Percentiles rank a stretch among this genome's conserved stretches.
phyloP scores from a whole-genome alignment of 1,140 invertebrate species.

The Macrostomum lignano region DNA sequence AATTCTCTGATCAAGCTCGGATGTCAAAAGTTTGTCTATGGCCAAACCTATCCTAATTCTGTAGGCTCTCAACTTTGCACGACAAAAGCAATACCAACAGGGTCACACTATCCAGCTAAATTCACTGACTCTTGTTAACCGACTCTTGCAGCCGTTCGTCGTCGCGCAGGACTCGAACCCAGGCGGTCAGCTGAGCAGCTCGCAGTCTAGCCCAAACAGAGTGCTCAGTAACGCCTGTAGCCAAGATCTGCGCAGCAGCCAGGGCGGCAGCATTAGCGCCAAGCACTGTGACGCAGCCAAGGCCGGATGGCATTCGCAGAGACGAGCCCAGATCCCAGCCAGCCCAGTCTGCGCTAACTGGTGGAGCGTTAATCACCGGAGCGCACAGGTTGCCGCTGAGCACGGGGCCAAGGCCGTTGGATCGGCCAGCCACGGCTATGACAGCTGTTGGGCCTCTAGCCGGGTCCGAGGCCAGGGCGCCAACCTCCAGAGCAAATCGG shows the following conservation, averaged over 20 bases:
- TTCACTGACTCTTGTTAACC: too few species aligned
- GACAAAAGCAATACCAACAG: too few species aligned
- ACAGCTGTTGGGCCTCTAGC: conserved; percentile 40
- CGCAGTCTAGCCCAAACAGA: conserved; percentile 59
- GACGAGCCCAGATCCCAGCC: conserved; percentile 72
- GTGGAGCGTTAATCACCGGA: conserved; percentile 87
- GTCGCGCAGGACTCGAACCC: conserved; percentile 15
- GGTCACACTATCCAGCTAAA: too few species aligned
- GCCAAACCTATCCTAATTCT: too few species aligned
- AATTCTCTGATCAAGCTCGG: too few species aligned
- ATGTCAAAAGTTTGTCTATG: too few species aligned
- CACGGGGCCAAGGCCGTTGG: conserved; percentile 80
- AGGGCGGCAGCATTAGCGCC: conserved; percentile 67
- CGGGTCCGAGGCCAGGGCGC: too few species aligned
- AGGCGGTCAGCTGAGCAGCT: conserved; percentile 41
- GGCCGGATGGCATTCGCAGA: conserved; percentile 58
- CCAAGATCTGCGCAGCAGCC: conserved; percentile 61
- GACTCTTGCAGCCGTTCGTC: too few species aligned
- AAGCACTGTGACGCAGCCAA: conserved; percentile 68
- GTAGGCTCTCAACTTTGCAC: too few species aligned
- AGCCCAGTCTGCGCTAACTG: conserved; percentile 37
- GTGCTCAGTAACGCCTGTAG: conserved; percentile 51
- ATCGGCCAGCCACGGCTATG: conserved; percentile 73
- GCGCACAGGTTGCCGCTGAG: conserved; percentile 59
- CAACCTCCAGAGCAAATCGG: too few species aligned